phyloP scores from a whole-genome alignment of 2,888 invertebrate genomes.

The Euzophera pinguis region DNA sequence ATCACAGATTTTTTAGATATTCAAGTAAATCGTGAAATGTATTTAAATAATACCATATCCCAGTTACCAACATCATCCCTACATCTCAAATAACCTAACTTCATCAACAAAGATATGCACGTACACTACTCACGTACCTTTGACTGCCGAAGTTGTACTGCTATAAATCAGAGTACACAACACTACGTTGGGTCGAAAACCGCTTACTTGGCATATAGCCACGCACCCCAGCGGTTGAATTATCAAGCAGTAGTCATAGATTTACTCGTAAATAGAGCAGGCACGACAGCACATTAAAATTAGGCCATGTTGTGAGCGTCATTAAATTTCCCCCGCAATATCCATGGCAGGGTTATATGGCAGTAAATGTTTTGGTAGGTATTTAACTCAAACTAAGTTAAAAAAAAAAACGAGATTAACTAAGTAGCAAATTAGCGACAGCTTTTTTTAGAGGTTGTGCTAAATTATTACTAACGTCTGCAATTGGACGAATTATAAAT shows the following conservation, averaged over 20 bases:
- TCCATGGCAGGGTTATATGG: not conserved
- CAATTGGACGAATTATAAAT: too few species aligned
- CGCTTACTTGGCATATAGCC: conserved; percentile 60
- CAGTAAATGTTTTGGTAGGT: not conserved
- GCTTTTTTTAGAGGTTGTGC: too few species aligned
- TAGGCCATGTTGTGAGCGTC: conserved; percentile 7
- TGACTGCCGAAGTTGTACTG: conserved; percentile 38
- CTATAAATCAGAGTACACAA: conserved; percentile 45
- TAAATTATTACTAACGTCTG: too few species aligned
- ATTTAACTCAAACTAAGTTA: not conserved
- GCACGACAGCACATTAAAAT: conserved; percentile 18
- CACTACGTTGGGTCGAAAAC: conserved; percentile 42
- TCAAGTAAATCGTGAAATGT: too few species aligned
- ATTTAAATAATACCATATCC: too few species aligned
- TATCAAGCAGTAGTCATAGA: conserved; percentile 30
- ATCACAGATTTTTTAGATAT: too few species aligned
- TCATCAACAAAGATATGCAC: conserved; percentile 21
- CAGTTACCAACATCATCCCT: too few species aligned
- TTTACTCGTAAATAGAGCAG: conserved; percentile 19
- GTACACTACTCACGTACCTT: conserved; percentile 29
- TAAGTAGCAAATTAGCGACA: too few species aligned
- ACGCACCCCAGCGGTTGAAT: conserved; percentile 47
- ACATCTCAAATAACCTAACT: not conserved
- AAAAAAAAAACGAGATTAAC: too few species aligned
- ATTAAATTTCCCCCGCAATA: conserved; percentile 9